Conservation (phyloP, 2,888 invertebrate species). For the Xestia c-nigrum region DNA sequence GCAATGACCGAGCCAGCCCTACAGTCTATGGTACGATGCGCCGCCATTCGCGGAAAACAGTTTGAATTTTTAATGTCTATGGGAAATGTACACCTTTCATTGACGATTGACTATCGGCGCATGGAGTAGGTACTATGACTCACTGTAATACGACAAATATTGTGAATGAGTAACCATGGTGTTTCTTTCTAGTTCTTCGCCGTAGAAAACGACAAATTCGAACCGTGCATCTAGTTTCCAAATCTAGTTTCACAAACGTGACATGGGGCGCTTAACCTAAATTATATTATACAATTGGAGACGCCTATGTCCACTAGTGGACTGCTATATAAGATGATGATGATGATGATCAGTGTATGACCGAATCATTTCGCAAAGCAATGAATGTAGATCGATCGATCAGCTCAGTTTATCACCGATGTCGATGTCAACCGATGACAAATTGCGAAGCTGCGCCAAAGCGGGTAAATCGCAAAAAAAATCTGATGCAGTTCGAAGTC, state of each 20-base stretch:
- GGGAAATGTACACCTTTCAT: conserved; percentile 14
- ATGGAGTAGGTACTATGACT: background rate
- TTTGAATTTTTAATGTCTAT: conserved; percentile 23
- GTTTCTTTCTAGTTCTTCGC: background rate
- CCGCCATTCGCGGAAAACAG: conserved; percentile 19
- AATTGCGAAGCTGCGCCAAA: background rate
- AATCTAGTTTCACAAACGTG: too few species aligned
- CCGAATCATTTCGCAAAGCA: background rate
- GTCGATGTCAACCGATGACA: background rate
- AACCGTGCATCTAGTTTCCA: background rate
- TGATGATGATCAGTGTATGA: background rate
- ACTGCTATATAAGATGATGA: background rate
- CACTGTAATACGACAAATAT: background rate
- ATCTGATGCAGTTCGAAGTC: background rate
- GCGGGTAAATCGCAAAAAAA: background rate
- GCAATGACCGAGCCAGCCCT: conserved; percentile 33
- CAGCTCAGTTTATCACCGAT: too few species aligned
- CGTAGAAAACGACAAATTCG: background rate
- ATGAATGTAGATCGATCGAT: background rate
- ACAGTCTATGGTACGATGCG: conserved; percentile 16
- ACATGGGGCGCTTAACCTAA: background rate
- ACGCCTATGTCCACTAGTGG: background rate
- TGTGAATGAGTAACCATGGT: background rate
- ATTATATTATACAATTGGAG: background rate
- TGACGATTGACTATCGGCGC: background rate